Evolutionary conservation across 2,113 vertebrate species (phyloP).

Genomic region (Pandion haliaetus): DNA sequence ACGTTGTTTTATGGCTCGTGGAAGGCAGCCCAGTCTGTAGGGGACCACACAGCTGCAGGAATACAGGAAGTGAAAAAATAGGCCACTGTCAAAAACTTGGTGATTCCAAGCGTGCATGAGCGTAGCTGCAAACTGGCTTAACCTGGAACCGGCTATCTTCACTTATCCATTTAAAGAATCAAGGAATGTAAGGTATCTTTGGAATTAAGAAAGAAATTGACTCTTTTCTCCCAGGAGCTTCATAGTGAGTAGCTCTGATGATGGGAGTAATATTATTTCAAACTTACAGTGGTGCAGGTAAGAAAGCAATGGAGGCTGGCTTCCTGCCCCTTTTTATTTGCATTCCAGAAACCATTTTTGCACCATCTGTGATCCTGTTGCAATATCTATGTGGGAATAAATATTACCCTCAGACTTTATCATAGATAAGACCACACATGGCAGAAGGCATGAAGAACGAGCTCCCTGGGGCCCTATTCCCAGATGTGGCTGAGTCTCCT

Average conservation of each 20-base stretch:
- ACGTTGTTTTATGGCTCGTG: constrained; percentile 2
- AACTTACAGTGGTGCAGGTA: neutral
- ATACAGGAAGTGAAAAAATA: neutral
- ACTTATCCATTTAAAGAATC: neutral
- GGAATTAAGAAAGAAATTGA: neutral
- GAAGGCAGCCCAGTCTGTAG: constrained; percentile 3
- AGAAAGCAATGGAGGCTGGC: neutral
- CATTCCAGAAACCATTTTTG: neutral
- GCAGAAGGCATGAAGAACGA: neutral
- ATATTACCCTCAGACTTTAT: neutral
- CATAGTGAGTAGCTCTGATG: neutral
- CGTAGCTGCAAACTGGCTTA: neutral
- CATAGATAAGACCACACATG: neutral
- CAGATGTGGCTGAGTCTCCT: neutral
- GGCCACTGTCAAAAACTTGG: neutral
- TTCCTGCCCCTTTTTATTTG: neutral
- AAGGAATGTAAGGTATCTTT: neutral
- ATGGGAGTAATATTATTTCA: neutral
- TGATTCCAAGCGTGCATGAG: neutral
- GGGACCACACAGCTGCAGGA: constrained; percentile 22
- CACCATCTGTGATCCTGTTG: neutral
- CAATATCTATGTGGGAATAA: neutral
- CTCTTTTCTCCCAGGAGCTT: neutral
- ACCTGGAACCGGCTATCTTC: neutral
- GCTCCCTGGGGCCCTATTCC: neutral